Evolutionary conservation across 2,113 vertebrate species (phyloP).

Genomic region (rabbit (Oryctolagus cuniculus)): DNA sequence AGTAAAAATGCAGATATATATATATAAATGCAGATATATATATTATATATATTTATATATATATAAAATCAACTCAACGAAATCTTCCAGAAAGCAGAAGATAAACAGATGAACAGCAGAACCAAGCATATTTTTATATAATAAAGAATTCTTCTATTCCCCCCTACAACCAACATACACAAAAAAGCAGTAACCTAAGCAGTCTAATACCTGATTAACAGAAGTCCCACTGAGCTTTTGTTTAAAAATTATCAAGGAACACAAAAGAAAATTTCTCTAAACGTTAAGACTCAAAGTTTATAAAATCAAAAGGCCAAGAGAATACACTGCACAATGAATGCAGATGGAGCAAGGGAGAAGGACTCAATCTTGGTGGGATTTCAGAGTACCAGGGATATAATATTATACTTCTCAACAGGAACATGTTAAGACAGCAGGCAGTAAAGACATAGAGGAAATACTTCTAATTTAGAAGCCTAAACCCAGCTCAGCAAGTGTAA

Average conservation of each 20-base stretch:
- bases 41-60: too few species aligned
- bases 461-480: background rate
- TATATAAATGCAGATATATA: background rate
- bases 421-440: background rate
- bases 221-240: background rate
- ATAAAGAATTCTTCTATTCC: background rate
- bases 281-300: background rate
- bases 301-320: background rate
- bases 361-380: background rate
- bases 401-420: background rate
- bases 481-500: background rate
- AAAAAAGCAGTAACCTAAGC: background rate
- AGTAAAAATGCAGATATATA: background rate
- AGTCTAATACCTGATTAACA: background rate
- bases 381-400: background rate
- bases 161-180: background rate
- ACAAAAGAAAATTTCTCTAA: constrained; percentile 22
- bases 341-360: background rate
- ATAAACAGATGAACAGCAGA: background rate
- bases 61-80: constrained; percentile 5
- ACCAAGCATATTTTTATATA: background rate
- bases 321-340: background rate
- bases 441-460: constrained; percentile 48
- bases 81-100: constrained; percentile 34
- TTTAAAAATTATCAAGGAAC: constrained; percentile 37